phyloP scores from a whole-genome alignment of 2,113 vertebrate species.

The Cyprinodon tularosa region DNA sequence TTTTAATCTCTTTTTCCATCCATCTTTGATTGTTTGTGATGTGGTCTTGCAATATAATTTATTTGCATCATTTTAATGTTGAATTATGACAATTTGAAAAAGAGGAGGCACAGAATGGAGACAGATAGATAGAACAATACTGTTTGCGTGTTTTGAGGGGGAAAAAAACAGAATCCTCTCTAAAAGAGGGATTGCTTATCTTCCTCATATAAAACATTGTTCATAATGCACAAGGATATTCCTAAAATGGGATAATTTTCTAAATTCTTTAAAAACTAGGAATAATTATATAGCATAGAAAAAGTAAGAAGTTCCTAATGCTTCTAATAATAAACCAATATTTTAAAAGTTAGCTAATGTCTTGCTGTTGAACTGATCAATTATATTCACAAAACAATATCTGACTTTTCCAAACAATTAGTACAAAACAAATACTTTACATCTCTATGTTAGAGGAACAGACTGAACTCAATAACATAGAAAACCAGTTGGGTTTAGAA shows the following conservation, averaged over 20 bases:
- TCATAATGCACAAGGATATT: not conserved
- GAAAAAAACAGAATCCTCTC: not conserved
- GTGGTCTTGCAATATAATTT: slow-evolving; percentile 61
- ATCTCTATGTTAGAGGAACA: not conserved
- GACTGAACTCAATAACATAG: not conserved
- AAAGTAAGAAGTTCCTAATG: not conserved
- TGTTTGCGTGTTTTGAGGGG: slow-evolving; percentile 11
- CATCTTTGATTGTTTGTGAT: slow-evolving; percentile 50
- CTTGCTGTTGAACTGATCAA: not conserved
- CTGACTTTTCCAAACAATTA: not conserved
- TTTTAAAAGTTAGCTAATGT: not conserved
- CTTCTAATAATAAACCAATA: slow-evolving; percentile 1
- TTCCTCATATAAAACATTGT: not conserved
- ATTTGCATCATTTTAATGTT: slow-evolving; percentile 48
- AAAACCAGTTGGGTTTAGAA: not conserved
- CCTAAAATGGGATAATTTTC: not conserved
- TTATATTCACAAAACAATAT: not conserved
- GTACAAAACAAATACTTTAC: not conserved
- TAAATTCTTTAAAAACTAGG: not conserved
- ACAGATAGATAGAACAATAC: slow-evolving; percentile 14
- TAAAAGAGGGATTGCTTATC: not conserved
- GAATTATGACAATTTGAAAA: slow-evolving; percentile 43
- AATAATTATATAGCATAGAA: not conserved
- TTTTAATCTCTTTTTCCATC: slow-evolving; percentile 42
- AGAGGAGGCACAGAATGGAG: slow-evolving; percentile 42